Conservation (phyloP, 2,888 invertebrate species). For the Notocelia uddmanniana region DNA sequence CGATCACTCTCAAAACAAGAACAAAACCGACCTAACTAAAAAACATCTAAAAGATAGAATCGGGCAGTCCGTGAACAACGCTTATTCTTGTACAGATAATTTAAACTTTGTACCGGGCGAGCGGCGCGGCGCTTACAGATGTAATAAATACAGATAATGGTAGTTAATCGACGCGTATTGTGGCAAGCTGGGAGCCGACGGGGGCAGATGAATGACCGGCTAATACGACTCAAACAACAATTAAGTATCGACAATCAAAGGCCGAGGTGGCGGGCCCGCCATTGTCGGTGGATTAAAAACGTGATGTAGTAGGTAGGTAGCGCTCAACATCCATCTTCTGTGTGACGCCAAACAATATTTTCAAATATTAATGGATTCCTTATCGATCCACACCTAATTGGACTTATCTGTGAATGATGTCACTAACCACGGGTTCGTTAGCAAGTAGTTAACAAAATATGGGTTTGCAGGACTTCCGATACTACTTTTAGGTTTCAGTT, state of each 20-base stretch:
- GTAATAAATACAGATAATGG: constrained; percentile 76
- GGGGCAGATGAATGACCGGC: constrained; percentile 67
- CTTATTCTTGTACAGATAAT: constrained; percentile 34
- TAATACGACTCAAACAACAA: constrained; percentile 62
- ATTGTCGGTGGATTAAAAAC: constrained; percentile 59
- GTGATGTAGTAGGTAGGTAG: constrained; percentile 42
- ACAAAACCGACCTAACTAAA: constrained; percentile 7
- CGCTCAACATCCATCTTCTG: constrained; percentile 19
- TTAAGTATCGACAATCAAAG: constrained; percentile 58
- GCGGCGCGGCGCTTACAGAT: constrained; percentile 56
- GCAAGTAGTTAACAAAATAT: no score
- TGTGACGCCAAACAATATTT: constrained; percentile 19
- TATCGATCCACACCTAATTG: constrained; percentile 30
- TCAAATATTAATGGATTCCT: constrained; percentile 28
- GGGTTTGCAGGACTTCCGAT: no score
- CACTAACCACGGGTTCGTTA: neutral
- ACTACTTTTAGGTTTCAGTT: neutral
- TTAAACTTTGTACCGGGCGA: constrained; percentile 24
- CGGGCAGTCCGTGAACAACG: constrained; percentile 23
- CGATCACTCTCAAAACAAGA: neutral
- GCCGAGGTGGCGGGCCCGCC: constrained; percentile 55
- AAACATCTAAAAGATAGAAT: constrained; percentile 19
- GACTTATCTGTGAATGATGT: constrained; percentile 24
- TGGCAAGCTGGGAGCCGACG: constrained; percentile 60
- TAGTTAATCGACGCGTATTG: constrained; percentile 71